Evolutionary conservation across 2,888 invertebrate genomes (phyloP), one percentile per base, ranked within the genome.

Genomic region (Diarsia dahlii): DNA sequence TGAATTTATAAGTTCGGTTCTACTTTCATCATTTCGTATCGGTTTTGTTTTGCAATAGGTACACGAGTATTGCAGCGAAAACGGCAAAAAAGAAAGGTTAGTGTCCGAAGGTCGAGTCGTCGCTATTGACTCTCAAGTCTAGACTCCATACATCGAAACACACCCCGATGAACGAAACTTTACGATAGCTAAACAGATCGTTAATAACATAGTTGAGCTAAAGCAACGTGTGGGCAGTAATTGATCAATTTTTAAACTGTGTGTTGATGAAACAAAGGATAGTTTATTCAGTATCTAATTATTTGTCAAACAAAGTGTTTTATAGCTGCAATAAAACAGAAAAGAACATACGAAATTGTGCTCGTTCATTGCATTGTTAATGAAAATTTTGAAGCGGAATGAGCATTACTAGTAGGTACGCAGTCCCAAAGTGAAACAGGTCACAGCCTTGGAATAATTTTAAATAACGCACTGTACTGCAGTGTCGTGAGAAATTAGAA

Each of bases 81-180:
- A 78, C 69, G 54, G 81, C 67, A 77, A 86, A 86, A 87, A 85
- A 78, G 84, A 89, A 85, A 89, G 88, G 89, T 89, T 82, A 85
- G 78, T 83, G 87, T 83, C 78, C 88, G 84, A 87, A 89, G 87
- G 91, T 90, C 89, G 83, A 76, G 72, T 84, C 82, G 87, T 87
- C 87, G 86, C 82, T 83, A 76, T 89, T 85, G 82, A 87, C 82
- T 79, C 76, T 80, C 65, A 60, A 81, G 88, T 89, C 87, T 89
- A 87, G 86, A 90, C 87, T 86, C 64, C 81, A 86, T 82, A 80
- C 81, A 81, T 82, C 39, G 70, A 72, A 66, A 75, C 76, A 80
- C 80, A 84, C 80, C 71, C 75, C 50, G 87, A 89, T 84, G 74
- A 78, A 82, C 75, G 76, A 77, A 82, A 82, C 75, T 88, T 82